Base-by-base conservation (phyloP, 2,888 invertebrate species). In the Gasteruption jaculator region DNA sequence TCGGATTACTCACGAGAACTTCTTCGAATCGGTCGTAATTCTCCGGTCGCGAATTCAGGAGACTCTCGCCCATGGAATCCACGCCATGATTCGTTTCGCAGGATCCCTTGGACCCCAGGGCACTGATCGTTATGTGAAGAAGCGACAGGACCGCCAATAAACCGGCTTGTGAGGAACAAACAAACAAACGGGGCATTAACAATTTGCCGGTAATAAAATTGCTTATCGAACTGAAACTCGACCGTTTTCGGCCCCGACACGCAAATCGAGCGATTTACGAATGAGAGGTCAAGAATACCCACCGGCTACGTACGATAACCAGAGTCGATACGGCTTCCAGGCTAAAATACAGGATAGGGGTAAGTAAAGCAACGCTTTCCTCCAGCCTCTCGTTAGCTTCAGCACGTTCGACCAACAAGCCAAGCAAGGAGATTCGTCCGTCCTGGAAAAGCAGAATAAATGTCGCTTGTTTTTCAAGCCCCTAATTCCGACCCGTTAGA, bases 241-340 rank as follows among this genome's bases (percentile, higher is more conserved):
- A 19, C 18, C 16, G 18, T n/a, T 31, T 22, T 15, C n/a, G 16
- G 30, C 20, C 15, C 11, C 27, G 18, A 33, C 18, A 25, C 15
- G n/a, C n/a, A n/a, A n/a, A n/a, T 20, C 8, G n/a, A 6, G 30
- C 21, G 16, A 11, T 10, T 3, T 15, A 34, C 10, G 26, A n/a
- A 27, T 11, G n/a, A 25, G 26, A 38, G n/a, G 10, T 35, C 3
- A 11, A 15, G 18, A 5, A n/a, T 10, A 41, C 52, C 52, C 58
- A 74, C 73, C 73, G 48, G 73, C 70, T 10, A 72, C 68, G 41
- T 70, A 66, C 40, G 73, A 72, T 5, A 74, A 63, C 73, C 73
- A 72, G 20, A 73, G 62, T 38, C 64, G 63, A 52, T 72, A 64
- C 11, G 73, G 73, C 50, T 65, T 66, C 52, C 73, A 63, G 51